phyloP scores from a whole-genome alignment of 2,113 vertebrate species.

The Elephas maximus region DNA sequence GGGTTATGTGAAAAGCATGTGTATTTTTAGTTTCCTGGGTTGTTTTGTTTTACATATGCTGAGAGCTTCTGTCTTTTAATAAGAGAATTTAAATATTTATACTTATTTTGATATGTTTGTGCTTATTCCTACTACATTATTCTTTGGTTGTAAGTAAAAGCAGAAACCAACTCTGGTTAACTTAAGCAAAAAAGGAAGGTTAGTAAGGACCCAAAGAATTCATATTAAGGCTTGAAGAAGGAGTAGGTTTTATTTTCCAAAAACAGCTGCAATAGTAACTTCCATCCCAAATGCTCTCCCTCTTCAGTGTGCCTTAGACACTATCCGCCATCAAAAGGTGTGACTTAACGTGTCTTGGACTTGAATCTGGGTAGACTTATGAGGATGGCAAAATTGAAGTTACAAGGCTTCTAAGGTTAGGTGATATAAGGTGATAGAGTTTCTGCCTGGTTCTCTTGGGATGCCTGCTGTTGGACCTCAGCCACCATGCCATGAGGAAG shows the following conservation, averaged over 20 bases:
- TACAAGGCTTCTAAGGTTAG: not conserved
- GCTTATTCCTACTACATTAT: not conserved
- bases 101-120: not conserved
- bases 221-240: not conserved
- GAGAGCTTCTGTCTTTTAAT: slow-evolving; percentile 25
- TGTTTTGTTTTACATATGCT: not conserved
- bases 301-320: not conserved
- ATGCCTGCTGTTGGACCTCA: not conserved
- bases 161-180: not conserved
- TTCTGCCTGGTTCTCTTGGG: not conserved
- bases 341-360: not conserved
- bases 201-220: not conserved
- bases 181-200: not conserved
- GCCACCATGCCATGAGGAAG: not conserved
- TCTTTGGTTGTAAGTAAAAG: slow-evolving; percentile 11
- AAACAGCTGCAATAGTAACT: not conserved
- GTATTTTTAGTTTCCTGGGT: not conserved
- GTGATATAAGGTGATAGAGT: not conserved
- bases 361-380: not conserved
- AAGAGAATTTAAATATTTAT: slow-evolving; percentile 34
- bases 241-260: not conserved
- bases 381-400: not conserved
- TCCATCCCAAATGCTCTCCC: not conserved
- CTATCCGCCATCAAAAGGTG: not conserved
- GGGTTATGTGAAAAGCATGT: not conserved